Evolutionary conservation across 2,888 invertebrate genomes (phyloP), one percentile per base, ranked within the genome.

Genomic region (Tetranychus piercei): DNA sequence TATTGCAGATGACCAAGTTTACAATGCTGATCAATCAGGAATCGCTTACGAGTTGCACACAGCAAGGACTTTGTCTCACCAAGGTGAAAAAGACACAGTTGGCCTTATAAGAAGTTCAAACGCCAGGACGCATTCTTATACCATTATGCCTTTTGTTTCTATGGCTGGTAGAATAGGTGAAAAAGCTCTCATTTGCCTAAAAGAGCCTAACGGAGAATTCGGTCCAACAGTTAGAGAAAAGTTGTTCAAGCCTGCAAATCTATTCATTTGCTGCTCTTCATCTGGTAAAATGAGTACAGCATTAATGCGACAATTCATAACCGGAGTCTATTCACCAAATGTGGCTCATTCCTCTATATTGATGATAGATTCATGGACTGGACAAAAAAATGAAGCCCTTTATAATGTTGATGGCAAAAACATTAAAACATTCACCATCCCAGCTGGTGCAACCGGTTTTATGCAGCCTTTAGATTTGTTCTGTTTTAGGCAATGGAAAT

Each of bases 1-100:
- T n/a, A n/a, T n/a, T n/a, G n/a, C n/a, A n/a, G n/a, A n/a, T n/a
- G n/a, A n/a, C n/a, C 64, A 64, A 15, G 64, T 72, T 20, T 23
- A 9, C n/a, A 72, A 72, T 72, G 44, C 72, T 22, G 72, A 72
- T 23, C 72, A 72, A 22, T n/a, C 11, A 22, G 72, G 72, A 8
- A n/a, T 72, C 9, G 23, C 9, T 43, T 72, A 72, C 23, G 44
- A 23, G 43, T 15, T 20, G 8, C 18, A 43, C 11, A 20, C 22
- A 23, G 23, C 9, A 43, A 11, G 72, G 44, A 72, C 72, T 8
- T 20, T 72, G 8, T 23, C 72, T 22, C 11, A 15, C 22, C 11
- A 11, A 43, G 72, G 72, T 11, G 43, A 43, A 20, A 43, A 23
- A 34, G 20, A 34, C n/a, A 72, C 44, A 43, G 18, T 8, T 23